Percentiles rank a stretch among this genome's conserved stretches.
Conservation (phyloP, 2,797 vertebrate genomes). For the Dryobates pubescens region DNA sequence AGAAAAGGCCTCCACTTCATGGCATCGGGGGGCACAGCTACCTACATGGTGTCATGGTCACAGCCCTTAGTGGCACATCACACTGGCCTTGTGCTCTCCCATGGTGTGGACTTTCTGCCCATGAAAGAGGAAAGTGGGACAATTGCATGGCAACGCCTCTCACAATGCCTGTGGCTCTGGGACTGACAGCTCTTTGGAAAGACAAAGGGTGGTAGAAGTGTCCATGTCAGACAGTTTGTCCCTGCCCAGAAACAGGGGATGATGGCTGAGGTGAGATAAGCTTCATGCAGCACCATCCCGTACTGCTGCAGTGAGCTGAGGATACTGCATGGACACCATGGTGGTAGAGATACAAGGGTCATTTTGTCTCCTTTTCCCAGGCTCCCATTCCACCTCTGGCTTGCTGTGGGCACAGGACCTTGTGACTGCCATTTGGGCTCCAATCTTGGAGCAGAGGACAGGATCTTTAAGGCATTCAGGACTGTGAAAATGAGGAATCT, state of each 20-base stretch:
- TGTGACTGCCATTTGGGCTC: neutral
- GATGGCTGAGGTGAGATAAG: neutral
- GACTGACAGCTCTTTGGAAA: neutral
- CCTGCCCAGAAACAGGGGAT: neutral
- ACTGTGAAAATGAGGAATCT: neutral
- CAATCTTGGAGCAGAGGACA: neutral
- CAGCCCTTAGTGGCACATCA: neutral
- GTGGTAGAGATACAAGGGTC: accelerated
- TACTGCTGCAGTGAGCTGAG: neutral
- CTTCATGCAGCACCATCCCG: neutral
- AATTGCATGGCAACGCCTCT: neutral
- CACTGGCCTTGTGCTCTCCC: accelerated
- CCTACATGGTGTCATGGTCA: accelerated
- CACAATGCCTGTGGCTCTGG: accelerated
- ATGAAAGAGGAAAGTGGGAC: neutral
- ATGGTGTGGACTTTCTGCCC: neutral
- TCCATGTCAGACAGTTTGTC: neutral
- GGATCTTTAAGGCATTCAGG: neutral
- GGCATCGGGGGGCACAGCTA: accelerated
- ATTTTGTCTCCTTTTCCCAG: neutral
- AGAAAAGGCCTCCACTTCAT: neutral
- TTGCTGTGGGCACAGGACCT: neutral
- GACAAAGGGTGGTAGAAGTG: neutral
- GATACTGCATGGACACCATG: neutral
- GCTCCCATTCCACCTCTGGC: neutral